phyloP scores from a whole-genome alignment of 1,140 invertebrate species.

The Pachyrhynchus sulphureomaculatus region DNA sequence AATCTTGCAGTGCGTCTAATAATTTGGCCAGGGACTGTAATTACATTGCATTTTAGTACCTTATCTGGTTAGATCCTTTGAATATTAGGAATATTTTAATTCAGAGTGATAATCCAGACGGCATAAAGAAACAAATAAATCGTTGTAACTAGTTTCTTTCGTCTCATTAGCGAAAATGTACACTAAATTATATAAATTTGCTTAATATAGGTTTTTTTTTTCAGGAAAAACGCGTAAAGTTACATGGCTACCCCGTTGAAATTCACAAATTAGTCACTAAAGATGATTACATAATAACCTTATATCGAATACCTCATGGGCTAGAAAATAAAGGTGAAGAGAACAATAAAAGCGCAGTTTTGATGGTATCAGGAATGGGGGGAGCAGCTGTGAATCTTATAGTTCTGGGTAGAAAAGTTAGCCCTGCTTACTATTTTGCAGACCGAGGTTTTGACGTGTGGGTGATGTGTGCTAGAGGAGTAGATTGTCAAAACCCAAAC shows the following conservation, averaged over 20 bases:
- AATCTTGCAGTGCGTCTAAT: too few species aligned
- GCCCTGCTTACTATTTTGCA: conserved; percentile 39
- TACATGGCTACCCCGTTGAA: conserved; percentile 26
- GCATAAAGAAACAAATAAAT: too few species aligned
- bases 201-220: too few species aligned
- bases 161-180: too few species aligned
- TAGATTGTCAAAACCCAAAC: conserved; percentile 64
- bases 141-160: too few species aligned
- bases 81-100: too few species aligned
- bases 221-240: conserved; percentile 18
- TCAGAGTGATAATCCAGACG: too few species aligned
- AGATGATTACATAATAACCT: conserved; percentile 19
- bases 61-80: too few species aligned
- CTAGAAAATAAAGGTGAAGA: not conserved
- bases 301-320: conserved; percentile 26
- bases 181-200: too few species aligned
- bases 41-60: too few species aligned
- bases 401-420: not conserved
- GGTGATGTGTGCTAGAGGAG: conserved; percentile 72
- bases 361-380: conserved; percentile 12
- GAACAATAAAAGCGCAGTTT: conserved; percentile 12
- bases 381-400: conserved; percentile 6
- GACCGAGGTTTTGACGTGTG: conserved; percentile 54
- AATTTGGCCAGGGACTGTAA: too few species aligned
- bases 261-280: conserved; percentile 13